Percentiles rank a stretch among this genome's conserved stretches.
Evolutionary conservation across 2,888 invertebrate genomes (phyloP).

Genomic region (Lamproptera curius): DNA sequence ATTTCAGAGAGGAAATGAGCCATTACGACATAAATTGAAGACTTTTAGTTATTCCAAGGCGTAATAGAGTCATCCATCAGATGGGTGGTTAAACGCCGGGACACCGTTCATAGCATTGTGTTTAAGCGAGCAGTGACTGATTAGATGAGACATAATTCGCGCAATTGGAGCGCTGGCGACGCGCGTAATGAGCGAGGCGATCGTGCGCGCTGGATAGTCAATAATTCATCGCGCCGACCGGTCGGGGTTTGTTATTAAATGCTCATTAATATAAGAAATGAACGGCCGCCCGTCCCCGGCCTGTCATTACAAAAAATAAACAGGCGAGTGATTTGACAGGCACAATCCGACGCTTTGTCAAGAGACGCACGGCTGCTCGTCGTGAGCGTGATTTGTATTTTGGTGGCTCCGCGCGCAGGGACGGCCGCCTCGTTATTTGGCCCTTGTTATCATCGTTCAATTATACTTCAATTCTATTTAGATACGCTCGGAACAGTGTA

Average conservation of each 20-base stretch:
- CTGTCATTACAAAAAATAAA: constrained; percentile 1
- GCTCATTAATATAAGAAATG: constrained; percentile 10
- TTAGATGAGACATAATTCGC: constrained; percentile 6
- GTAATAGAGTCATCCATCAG: constrained; percentile 5
- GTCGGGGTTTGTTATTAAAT: constrained; percentile 8
- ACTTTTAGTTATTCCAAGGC: constrained; percentile 2
- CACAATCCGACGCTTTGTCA: constrained; percentile 8
- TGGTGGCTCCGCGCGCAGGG: background rate
- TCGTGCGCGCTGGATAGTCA: constrained; percentile 1
- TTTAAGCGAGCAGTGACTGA: constrained; percentile 3
- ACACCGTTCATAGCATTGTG: background rate
- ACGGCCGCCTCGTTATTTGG: background rate
- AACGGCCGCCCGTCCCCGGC: constrained; percentile 1
- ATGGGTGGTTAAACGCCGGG: background rate
- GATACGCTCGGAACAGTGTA: too few relatives aligned
- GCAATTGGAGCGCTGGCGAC: background rate
- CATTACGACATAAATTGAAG: background rate
- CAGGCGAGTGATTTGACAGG: constrained; percentile 7
- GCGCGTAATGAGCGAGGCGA: background rate
- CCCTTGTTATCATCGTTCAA: background rate
- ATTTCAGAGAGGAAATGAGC: background rate
- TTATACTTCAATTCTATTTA: too few relatives aligned
- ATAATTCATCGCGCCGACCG: constrained; percentile 11
- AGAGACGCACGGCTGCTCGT: background rate
- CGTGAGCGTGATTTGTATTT: background rate